phyloP scores from a whole-genome alignment of 2,113 vertebrate genomes.

The Mustela lutreola region DNA sequence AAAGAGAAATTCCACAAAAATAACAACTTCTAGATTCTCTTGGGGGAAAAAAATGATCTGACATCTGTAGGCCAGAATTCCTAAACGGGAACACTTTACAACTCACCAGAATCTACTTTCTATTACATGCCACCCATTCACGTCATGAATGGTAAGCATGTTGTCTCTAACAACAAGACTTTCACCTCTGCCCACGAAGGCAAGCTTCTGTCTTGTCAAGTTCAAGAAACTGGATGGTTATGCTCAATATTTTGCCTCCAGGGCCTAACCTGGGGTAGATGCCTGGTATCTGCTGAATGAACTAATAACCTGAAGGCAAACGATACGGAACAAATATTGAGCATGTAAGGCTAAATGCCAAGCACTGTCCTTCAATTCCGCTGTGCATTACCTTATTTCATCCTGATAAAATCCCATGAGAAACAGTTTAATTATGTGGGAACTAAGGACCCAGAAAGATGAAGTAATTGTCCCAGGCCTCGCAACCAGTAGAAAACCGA shows the following conservation, averaged over 20 bases:
- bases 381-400: constrained; percentile 10
- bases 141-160: not conserved
- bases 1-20: constrained; percentile 36
- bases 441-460: not conserved
- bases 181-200: not conserved
- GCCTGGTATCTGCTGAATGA: not conserved
- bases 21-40: constrained; percentile 11
- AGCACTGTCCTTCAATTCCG: constrained; percentile 25
- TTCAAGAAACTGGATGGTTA: constrained; percentile 3
- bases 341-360: not conserved
- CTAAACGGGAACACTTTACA: not conserved
- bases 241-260: not conserved
- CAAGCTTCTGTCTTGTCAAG: constrained; percentile 8
- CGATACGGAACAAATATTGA: not conserved
- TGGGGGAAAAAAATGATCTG: not conserved
- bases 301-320: constrained; percentile 36
- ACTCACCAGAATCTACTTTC: not conserved
- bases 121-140: not conserved
- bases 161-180: not conserved
- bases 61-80: not conserved
- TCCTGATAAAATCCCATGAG: not conserved
- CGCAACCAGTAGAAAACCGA: not conserved
- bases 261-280: not conserved
- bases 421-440: constrained; percentile 37
- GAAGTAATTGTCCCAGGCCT: constrained; percentile 1